Conservation (phyloP, 2,888 invertebrate genomes). For the Vesta saturnalis region DNA sequence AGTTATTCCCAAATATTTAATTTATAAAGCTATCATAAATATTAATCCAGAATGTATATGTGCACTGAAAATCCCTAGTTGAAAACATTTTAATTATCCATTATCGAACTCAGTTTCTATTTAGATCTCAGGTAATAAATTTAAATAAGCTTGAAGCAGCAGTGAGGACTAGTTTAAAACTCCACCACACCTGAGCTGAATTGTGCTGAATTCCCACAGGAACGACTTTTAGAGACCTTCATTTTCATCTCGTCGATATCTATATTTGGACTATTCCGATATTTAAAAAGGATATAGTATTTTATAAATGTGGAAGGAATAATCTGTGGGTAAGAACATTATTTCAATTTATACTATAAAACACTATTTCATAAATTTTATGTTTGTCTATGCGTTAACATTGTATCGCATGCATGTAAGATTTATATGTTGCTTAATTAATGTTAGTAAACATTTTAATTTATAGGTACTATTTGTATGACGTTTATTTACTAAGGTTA, state of each 20-base stretch:
- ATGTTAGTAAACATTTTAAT: no score
- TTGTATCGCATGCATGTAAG: no score
- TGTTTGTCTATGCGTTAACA: no score
- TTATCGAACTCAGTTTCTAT: conserved; percentile 16
- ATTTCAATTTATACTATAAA: no score
- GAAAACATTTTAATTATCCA: background rate
- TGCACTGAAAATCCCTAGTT: background rate
- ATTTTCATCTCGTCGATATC: conserved; percentile 20
- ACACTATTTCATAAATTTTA: no score
- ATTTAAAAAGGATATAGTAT: conserved; percentile 23
- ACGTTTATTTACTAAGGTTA: background rate
- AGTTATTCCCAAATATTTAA: no score
- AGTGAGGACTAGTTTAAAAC: conserved; percentile 26
- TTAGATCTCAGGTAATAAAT: conserved; percentile 24
- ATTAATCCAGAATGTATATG: no score
- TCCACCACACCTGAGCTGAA: conserved; percentile 27
- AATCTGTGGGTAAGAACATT: no score
- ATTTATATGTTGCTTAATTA: no score
- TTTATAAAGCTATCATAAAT: no score
- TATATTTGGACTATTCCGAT: conserved; percentile 4
- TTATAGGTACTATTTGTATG: no score
- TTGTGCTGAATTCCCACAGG: conserved; percentile 24
- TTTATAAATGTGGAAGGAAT: conserved; percentile 16
- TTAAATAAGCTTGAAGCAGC: conserved; percentile 29
- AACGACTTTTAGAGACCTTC: conserved; percentile 22